phyloP scores from a whole-genome alignment of 2,797 vertebrate genomes.

The Sciurus vulgaris region DNA sequence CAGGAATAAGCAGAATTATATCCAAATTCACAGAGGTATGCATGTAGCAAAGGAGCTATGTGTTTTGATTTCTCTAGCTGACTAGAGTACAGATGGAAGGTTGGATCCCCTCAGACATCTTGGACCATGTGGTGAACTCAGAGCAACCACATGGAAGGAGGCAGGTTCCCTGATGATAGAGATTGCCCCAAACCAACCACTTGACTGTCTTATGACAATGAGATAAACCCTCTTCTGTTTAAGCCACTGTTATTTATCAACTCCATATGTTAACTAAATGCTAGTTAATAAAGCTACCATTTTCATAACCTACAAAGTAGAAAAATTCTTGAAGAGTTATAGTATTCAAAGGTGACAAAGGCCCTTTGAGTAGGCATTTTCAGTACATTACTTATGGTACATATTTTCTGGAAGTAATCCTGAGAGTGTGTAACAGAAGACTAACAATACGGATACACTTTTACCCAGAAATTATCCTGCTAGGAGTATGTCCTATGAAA shows the following conservation, averaged over 20 bases:
- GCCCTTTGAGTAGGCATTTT: not conserved
- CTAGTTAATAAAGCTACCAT: constrained; percentile 45
- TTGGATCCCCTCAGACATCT: not conserved
- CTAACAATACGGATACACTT: not conserved
- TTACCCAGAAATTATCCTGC: constrained; percentile 24
- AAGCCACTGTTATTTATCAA: not conserved
- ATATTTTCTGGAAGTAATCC: constrained; percentile 21
- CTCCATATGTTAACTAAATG: not conserved
- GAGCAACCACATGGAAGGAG: not conserved
- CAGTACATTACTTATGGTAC: not conserved
- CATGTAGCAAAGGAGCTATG: not conserved
- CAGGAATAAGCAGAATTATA: not conserved
- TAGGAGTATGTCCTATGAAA: constrained; percentile 19
- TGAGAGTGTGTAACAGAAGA: not conserved
- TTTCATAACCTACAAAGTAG: not conserved
- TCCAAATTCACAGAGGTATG: not conserved
- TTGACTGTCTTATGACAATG: not conserved
- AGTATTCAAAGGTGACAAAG: not conserved
- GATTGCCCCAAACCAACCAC: not conserved
- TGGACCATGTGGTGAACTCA: not conserved
- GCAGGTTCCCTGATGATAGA: not conserved
- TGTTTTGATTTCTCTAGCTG: not conserved
- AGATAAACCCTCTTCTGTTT: constrained; percentile 17
- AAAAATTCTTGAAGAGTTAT: constrained; percentile 29
- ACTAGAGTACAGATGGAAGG: not conserved